Base-by-base conservation (phyloP, 2,888 invertebrate genomes). In the Drosophila falleni region DNA sequence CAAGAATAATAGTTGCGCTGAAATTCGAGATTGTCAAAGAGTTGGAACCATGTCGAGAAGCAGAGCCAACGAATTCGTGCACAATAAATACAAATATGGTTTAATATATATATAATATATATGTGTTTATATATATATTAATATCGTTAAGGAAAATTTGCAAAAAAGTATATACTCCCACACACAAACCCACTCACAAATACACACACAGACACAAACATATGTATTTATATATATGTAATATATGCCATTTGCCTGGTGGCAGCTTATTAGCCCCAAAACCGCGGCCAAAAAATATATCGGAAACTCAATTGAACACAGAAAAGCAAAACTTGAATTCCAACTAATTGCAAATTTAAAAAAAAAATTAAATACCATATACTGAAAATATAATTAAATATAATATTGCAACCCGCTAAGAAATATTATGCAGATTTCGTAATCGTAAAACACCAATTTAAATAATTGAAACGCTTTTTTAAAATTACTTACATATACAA, bases 11-110 rank as follows among this genome's bases (percentile, higher is more conserved):
- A 70, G 51, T 79, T 63, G 59, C 65, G 61, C 46, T 55, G 47
- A 64, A 93, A 98, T 98, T 94, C 96, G 98, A 89, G 98, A 98
- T 93, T 98, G 98, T 80, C 98, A 56, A 56, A 56, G 66, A 64
- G 70, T 68, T 60, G 61, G 55, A 54, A 63, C 60, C 60, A 61
- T 65, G 19, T 33, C 46, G 15, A 9, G 64, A 64, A 68, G 71
- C 78, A 71, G 71, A 76, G 55, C 73, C 75, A 78, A 68, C 76
- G 78, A 85, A 78, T 75, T 81, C 78, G 49, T 69, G 71, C 79
- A 65, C 56, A 69, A 75, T 65, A 62, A 55, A 66, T 65, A 63
- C 5, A 35, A 51, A 41, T 39, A 54, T 64, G 71, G 74, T 64
- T 76, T 73, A 13, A 37, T 37, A n/a, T 37, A 37, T 37, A 37